Evolutionary conservation across 2,113 vertebrate species (phyloP).

Genomic region (Peucedramus taeniatus): DNA sequence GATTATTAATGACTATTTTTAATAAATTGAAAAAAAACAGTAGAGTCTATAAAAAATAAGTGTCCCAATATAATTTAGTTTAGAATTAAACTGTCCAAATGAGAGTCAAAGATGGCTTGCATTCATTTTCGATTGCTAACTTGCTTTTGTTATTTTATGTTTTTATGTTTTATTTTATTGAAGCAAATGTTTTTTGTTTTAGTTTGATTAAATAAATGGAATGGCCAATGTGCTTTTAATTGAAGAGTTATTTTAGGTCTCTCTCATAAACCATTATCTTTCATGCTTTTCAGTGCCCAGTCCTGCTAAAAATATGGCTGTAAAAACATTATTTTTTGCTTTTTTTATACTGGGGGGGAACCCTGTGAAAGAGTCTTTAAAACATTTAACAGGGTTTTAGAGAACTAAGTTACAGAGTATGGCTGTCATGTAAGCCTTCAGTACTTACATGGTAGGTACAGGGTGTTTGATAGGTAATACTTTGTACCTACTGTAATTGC

Average conservation of each 20-base stretch:
- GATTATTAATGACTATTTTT: neutral
- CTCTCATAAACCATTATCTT: neutral
- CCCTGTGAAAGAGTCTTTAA: neutral
- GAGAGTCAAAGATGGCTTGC: neutral
- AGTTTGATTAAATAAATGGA: neutral
- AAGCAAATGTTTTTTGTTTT: neutral
- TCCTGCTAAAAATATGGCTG: neutral
- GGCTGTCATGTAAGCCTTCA: neutral
- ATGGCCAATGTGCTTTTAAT: neutral
- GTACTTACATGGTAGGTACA: neutral
- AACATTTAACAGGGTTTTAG: neutral
- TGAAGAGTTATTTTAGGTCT: neutral
- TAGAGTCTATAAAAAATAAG: neutral
- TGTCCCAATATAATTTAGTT: neutral
- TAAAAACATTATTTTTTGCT: neutral
- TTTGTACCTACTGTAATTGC: neutral
- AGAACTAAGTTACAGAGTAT: neutral
- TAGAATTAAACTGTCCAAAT: neutral
- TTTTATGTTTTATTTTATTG: neutral
- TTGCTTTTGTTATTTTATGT: too few relatives aligned
- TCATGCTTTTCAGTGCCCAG: neutral
- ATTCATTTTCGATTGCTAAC: neutral
- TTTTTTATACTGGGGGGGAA: neutral
- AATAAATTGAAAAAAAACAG: neutral
- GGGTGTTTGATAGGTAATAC: neutral